phyloP scores from a whole-genome alignment of 2,888 invertebrate genomes.

The Thyatira batis region DNA sequence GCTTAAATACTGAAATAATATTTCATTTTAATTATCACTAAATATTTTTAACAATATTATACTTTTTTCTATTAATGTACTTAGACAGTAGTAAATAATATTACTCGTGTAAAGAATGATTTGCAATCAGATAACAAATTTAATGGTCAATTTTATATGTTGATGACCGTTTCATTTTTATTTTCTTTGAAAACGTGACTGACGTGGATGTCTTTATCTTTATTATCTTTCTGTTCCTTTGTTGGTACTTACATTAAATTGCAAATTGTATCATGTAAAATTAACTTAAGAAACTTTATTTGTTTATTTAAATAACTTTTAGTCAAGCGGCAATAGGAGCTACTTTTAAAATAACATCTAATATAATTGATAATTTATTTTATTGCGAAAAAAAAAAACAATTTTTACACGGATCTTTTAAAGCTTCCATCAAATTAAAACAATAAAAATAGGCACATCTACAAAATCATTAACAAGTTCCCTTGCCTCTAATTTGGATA shows the following conservation, averaged over 20 bases:
- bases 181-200: constrained; percentile 26
- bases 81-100: neutral
- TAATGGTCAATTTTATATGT: constrained; percentile 23
- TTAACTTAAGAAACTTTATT: neutral
- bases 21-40: too few relatives aligned
- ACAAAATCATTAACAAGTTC: too few relatives aligned
- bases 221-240: constrained; percentile 16
- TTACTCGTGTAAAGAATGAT: neutral
- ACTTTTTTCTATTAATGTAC: too few relatives aligned
- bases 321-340: too few relatives aligned
- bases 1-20: neutral
- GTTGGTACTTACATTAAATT: neutral
- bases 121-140: constrained; percentile 12
- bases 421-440: too few relatives aligned
- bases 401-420: too few relatives aligned
- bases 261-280: neutral
- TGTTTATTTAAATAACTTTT: neutral
- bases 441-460: too few relatives aligned
- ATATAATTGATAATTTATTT: too few relatives aligned
- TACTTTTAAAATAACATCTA: too few relatives aligned
- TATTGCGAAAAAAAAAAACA: too few relatives aligned
- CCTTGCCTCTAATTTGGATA: neutral
- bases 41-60: too few relatives aligned
- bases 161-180: constrained; percentile 35
- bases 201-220: constrained; percentile 23